Percentiles rank a stretch among this genome's conserved stretches.
Evolutionary conservation across 2,888 invertebrate genomes (phyloP).

Genomic region (Dorcus parallelipipedus): DNA sequence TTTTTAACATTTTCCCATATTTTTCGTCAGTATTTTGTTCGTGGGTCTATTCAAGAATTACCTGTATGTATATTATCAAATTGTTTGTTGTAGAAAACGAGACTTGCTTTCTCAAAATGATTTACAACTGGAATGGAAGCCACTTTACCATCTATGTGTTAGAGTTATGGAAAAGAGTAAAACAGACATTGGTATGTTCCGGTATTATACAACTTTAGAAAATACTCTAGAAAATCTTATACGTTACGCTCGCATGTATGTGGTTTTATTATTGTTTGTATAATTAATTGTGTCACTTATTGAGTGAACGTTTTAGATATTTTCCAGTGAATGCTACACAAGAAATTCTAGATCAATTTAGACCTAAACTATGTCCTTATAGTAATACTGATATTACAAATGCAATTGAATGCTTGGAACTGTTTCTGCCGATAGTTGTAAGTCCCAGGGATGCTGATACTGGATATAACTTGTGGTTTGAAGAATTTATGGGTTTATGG

Average conservation of each 20-base stretch:
- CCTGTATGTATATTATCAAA: not conserved
- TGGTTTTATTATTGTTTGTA: constrained; percentile 5
- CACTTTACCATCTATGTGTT: constrained; percentile 68
- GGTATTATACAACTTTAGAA: constrained; percentile 39
- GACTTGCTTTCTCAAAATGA: constrained; percentile 75
- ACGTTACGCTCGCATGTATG: constrained; percentile 42
- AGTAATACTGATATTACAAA: constrained; percentile 52
- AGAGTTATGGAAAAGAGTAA: constrained; percentile 57
- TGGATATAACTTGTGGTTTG: constrained; percentile 76
- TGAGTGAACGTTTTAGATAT: constrained; percentile 53
- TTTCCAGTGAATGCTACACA: constrained; percentile 71
- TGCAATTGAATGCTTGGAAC: constrained; percentile 61
- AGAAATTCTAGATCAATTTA: constrained; percentile 81
- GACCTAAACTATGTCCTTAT: constrained; percentile 77
- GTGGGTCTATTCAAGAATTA: no score
- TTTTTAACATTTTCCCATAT: no score
- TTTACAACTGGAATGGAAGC: constrained; percentile 79
- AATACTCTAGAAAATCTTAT: constrained; percentile 38
- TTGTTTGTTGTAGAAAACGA: constrained; percentile 60
- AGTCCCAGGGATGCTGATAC: constrained; percentile 58
- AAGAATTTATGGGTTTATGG: constrained; percentile 76
- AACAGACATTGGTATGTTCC: constrained; percentile 59
- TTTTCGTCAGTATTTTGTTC: no score
- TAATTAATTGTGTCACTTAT: not conserved
- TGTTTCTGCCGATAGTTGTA: constrained; percentile 75